A percentile compares a stretch with the other conserved stretches of the same genome.
These are phyloP conservation scores for Paraplagusia blochii DNA, from an alignment of 2,113 vertebrate genomes.

Conservation along the genomic window DNA sequence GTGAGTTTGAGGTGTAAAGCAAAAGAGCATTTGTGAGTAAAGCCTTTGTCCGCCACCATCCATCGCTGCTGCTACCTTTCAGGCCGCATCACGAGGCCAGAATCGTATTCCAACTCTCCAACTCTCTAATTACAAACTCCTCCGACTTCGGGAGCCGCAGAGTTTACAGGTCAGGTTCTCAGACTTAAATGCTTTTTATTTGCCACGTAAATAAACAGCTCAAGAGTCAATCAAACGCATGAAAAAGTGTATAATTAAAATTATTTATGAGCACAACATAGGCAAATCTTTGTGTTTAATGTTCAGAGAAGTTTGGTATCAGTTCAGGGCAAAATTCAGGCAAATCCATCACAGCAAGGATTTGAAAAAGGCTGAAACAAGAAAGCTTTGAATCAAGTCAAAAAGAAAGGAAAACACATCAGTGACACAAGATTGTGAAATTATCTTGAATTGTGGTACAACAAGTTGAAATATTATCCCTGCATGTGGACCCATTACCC, in stretches of 20 bases:
- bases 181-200: constrained; percentile 54
- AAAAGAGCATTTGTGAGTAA: constrained; percentile 69
- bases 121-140: constrained; percentile 44
- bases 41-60: constrained; percentile 66
- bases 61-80: constrained; percentile 64
- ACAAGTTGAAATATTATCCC: constrained; percentile 38
- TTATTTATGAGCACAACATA: constrained; percentile 33
- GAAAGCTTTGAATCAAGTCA: constrained; percentile 14
- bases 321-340: constrained; percentile 15
- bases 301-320: constrained; percentile 16
- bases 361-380: constrained; percentile 36
- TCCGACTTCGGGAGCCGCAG: constrained; percentile 50
- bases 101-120: constrained; percentile 55
- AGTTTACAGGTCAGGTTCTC: constrained; percentile 50
- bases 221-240: constrained; percentile 41
- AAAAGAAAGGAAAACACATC: constrained; percentile 18
- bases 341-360: constrained; percentile 9
- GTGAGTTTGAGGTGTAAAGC: constrained; percentile 74
- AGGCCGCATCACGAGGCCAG: constrained; percentile 60
- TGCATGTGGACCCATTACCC: constrained; percentile 43
- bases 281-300: constrained; percentile 36
- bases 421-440: constrained; percentile 47
- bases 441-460: constrained; percentile 37
- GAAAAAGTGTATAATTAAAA: constrained; percentile 47
- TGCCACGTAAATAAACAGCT: constrained; percentile 64